Percentiles rank a stretch among this genome's conserved stretches.
These are phyloP conservation scores for Geotrupes spiniger DNA, from an alignment of 2,888 invertebrate species.

Conservation along the genomic window DNA sequence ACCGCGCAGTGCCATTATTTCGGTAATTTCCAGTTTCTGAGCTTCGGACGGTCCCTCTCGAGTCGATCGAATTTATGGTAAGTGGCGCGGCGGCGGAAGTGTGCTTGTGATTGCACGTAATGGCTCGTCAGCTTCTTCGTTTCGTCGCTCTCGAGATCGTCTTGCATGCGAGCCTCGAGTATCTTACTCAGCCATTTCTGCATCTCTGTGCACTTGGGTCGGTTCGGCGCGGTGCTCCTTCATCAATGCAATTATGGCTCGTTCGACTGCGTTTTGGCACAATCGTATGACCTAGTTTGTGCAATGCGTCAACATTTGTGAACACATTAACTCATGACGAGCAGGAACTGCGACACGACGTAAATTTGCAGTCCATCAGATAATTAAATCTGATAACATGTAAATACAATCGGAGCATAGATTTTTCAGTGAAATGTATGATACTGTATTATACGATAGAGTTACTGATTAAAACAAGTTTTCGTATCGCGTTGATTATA, in stretches of 20 bases:
- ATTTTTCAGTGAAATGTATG: too few relatives aligned
- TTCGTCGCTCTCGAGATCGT: slow-evolving; percentile 6
- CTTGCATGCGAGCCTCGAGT: slow-evolving; percentile 1
- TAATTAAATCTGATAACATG: too few relatives aligned
- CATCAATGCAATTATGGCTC: neutral
- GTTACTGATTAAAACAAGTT: too few relatives aligned
- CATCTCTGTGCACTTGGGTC: too few relatives aligned
- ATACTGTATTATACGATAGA: too few relatives aligned
- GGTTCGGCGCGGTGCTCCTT: too few relatives aligned
- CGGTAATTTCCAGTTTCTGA: slow-evolving; percentile 32
- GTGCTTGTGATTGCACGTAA: slow-evolving; percentile 38
- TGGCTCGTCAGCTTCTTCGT: slow-evolving; percentile 35
- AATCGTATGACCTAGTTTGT: neutral
- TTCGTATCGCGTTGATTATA: too few relatives aligned
- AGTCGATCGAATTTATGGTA: slow-evolving; percentile 41
- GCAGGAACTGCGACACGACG: too few relatives aligned
- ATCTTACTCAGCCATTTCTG: slow-evolving; percentile 5
- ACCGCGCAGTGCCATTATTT: slow-evolving; percentile 34
- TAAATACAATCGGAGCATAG: too few relatives aligned
- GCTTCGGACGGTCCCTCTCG: slow-evolving; percentile 21
- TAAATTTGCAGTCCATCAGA: too few relatives aligned
- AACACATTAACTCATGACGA: too few relatives aligned
- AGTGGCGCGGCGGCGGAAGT: slow-evolving; percentile 31
- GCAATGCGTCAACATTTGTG: too few relatives aligned
- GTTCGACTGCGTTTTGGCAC: neutral